These are phyloP conservation scores for Neodontobutis hainanensis DNA, from an alignment of 2,113 vertebrate genomes.

Conservation along the genomic window DNA sequence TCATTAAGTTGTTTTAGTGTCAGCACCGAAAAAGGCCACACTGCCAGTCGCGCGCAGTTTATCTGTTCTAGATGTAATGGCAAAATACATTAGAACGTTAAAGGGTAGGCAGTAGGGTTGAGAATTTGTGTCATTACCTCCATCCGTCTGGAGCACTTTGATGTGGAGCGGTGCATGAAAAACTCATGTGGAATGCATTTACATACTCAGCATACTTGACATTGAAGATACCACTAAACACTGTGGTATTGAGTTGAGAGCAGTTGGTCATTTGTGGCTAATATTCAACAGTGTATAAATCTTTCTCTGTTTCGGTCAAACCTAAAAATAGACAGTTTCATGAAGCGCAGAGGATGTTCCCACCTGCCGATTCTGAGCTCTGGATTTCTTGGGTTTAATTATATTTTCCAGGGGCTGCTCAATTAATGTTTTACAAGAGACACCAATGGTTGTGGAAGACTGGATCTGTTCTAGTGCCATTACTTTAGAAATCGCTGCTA, in stretches of 20 bases:
- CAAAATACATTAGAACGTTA: not conserved
- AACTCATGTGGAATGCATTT: constrained; percentile 32
- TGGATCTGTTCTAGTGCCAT: not conserved
- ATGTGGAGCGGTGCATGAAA: not conserved
- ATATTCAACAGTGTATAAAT: too few relatives aligned
- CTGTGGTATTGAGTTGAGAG: too few relatives aligned
- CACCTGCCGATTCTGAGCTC: too few relatives aligned
- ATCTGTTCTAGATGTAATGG: not conserved
- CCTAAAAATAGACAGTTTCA: too few relatives aligned
- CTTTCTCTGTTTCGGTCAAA: too few relatives aligned
- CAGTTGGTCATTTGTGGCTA: too few relatives aligned
- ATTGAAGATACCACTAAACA: constrained; percentile 5
- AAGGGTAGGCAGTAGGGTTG: not conserved
- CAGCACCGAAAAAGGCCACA: too few relatives aligned
- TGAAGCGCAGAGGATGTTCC: too few relatives aligned
- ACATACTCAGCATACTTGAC: constrained; percentile 8
- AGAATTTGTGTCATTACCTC: constrained; percentile 21
- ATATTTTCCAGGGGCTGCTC: too few relatives aligned
- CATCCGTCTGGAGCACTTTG: not conserved
- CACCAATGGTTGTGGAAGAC: not conserved
- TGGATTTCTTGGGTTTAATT: too few relatives aligned
- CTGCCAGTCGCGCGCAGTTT: not conserved
- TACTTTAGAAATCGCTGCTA: not conserved
- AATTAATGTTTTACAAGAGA: not conserved
- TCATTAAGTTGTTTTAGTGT: too few relatives aligned